These are phyloP conservation scores for Ophonus ardosiacus DNA, from an alignment of 2,888 invertebrate genomes.

Conservation along the genomic window DNA sequence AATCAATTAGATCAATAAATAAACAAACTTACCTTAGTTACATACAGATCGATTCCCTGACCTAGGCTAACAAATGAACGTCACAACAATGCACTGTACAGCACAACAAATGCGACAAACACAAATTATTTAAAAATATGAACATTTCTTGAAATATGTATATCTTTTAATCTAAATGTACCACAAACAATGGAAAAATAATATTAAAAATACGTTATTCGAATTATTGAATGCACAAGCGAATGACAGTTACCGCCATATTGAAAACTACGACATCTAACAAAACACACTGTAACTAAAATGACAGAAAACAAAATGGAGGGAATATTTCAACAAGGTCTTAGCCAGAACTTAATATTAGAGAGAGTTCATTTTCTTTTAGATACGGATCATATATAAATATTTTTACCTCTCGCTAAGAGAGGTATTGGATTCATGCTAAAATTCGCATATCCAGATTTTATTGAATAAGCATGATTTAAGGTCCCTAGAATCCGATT, in stretches of 20 bases:
- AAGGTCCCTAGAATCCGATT: no score
- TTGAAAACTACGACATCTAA: neutral
- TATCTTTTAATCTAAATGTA: neutral
- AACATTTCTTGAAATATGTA: neutral
- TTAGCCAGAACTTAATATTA: no score
- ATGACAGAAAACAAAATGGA: no score
- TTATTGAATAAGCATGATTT: no score
- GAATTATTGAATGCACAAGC: neutral
- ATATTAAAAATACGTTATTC: neutral
- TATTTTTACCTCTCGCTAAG: no score
- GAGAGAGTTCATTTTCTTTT: no score
- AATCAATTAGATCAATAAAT: neutral
- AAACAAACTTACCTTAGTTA: conserved; percentile 1
- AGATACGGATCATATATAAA: no score
- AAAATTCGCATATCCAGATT: no score
- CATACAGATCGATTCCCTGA: conserved; percentile 2
- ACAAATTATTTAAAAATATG: neutral
- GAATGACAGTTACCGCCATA: neutral
- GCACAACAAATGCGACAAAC: neutral
- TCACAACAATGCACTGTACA: neutral
- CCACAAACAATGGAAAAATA: neutral
- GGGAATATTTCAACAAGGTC: no score
- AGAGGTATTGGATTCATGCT: no score
- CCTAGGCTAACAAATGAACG: neutral
- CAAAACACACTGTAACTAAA: no score